Evolutionary conservation across 2,113 vertebrate genomes (phyloP), one percentile per base, ranked within the genome.

Genomic region (Uropsilus gracilis): DNA sequence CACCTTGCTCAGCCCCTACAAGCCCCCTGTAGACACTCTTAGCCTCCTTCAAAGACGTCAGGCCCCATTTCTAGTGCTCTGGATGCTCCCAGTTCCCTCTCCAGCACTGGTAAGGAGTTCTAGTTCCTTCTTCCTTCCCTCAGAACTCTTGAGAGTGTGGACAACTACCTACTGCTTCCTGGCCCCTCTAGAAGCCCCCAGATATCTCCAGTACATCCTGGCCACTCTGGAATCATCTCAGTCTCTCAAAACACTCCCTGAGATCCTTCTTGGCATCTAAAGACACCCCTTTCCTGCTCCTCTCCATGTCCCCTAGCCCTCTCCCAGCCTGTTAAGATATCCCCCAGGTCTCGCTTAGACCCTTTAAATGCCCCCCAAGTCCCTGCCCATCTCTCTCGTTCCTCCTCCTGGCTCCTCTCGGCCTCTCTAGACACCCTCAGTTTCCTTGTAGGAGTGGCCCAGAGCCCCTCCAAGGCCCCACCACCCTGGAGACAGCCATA

Each of bases 401-500:
- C 91, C 64, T 94, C 80, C 69, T 95, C 68, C 86, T 61, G 50
- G 82, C 91, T 95, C 89, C 75, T 91, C 93, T 89, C 44, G 83
- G 82, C 83, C 30, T 92, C 85, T 95, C 81, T 96, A 96, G 94
- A 96, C 81, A 78, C 9, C 94, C 81, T 37, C 61, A 55, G 93
- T 97, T 89, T 96, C 82, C 89, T 91, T 88, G 68, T 89, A 57
- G 10, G 8, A 55, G 95, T 95, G 91, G 84, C 94, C 89, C 89
- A 87, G 48, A 89, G 80, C 85, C 48, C 93, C 92, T 84, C 94
- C 80, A 95, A 93, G 77, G 28, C 42, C 87, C 90, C 44, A 94
- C 44, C 82, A 97, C 82, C 78, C 95, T 96, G 88, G 96, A 96
- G 92, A 88, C 69, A 86, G 82, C 63, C 77, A 95, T 64, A 26